phyloP scores from a whole-genome alignment of 2,888 invertebrate species.

The Hololepta plana region DNA sequence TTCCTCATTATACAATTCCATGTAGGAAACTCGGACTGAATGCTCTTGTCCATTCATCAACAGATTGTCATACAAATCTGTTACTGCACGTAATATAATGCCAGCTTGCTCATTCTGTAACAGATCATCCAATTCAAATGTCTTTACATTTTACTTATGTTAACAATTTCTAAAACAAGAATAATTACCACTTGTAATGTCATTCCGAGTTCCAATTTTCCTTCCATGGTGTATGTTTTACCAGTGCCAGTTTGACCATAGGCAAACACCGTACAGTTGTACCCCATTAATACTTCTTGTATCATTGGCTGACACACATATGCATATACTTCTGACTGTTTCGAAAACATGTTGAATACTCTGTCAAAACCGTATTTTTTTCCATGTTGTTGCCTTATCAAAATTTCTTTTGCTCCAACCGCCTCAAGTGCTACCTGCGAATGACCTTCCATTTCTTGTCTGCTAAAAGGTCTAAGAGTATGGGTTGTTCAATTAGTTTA shows the following conservation, averaged over 20 bases:
- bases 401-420: too few species aligned
- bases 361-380: conserved; percentile 73
- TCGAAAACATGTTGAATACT: conserved; percentile 64
- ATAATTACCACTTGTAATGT: too few species aligned
- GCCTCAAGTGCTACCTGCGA: too few species aligned
- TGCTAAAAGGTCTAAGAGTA: too few species aligned
- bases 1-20: conserved; percentile 95
- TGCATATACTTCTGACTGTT: conserved; percentile 79
- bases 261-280: conserved; percentile 97
- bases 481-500: too few species aligned
- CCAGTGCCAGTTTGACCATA: conserved; percentile 89
- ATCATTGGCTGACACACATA: conserved; percentile 77
- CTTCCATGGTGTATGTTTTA: conserved; percentile 96
- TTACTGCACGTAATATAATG: conserved; percentile 79
- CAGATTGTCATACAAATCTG: conserved; percentile 80
- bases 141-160: too few species aligned
- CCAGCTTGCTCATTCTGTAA: conserved; percentile 69
- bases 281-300: conserved; percentile 81
- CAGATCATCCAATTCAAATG: too few species aligned
- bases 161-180: too few species aligned
- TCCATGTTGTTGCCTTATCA: too few species aligned
- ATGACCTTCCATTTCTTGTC: too few species aligned
- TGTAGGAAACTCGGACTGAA: conserved; percentile 78
- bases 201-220: too few species aligned
- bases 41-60: conserved; percentile 72